A percentile compares a stretch with the other conserved stretches of the same genome.
phyloP scores from a whole-genome alignment of 2,888 invertebrate genomes.

The Pheosia gnoma region DNA sequence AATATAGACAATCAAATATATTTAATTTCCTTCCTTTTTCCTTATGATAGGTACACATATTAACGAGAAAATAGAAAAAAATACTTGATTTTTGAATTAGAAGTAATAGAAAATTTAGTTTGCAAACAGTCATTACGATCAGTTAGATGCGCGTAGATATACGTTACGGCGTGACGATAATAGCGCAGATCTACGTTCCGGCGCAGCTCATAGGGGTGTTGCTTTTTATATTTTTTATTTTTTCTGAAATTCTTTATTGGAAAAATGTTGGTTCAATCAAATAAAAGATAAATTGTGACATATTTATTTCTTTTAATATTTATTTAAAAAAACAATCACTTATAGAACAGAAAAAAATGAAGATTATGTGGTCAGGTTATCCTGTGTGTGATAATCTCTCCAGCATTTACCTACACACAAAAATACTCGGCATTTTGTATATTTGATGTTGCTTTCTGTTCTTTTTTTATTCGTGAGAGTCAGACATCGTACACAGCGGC shows the following conservation, averaged over 20 bases:
- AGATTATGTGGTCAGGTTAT: slow-evolving; percentile 7
- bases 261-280: slow-evolving; percentile 7
- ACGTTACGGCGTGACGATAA: slow-evolving; percentile 7
- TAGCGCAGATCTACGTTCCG: slow-evolving; percentile 6
- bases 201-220: slow-evolving; percentile 2
- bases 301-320: slow-evolving; percentile 5
- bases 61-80: too few relatives aligned
- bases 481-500: slow-evolving; percentile 16
- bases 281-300: slow-evolving; percentile 3
- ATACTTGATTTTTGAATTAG: too few relatives aligned
- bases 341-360: slow-evolving; percentile 7
- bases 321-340: slow-evolving; percentile 8
- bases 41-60: too few relatives aligned
- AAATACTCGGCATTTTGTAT: slow-evolving; percentile 14
- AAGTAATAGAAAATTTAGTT: too few relatives aligned
- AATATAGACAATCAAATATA: neutral
- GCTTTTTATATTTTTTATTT: slow-evolving; percentile 5
- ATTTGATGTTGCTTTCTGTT: slow-evolving; percentile 8
- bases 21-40: too few relatives aligned
- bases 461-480: slow-evolving; percentile 10
- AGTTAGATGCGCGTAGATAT: slow-evolving; percentile 6
- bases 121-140: neutral
- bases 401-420: slow-evolving; percentile 17
- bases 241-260: slow-evolving; percentile 5
- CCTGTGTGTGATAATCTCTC: slow-evolving; percentile 15